These are phyloP conservation scores for Chionomys nivalis DNA, from an alignment of 2,113 vertebrate species.

Conservation along the genomic window DNA sequence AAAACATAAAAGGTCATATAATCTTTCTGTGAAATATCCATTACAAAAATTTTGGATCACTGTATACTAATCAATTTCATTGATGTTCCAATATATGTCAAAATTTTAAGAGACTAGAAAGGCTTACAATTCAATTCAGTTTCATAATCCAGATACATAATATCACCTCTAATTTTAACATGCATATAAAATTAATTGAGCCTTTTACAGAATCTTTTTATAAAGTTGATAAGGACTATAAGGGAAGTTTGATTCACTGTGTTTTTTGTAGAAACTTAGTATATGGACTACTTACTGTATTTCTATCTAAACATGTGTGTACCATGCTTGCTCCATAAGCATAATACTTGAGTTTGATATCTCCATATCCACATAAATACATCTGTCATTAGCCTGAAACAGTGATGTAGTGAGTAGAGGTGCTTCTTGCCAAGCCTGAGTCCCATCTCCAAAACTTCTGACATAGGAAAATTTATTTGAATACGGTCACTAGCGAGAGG, in stretches of 20 bases:
- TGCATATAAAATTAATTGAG: neutral
- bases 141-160: neutral
- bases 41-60: too few relatives aligned
- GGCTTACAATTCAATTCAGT: neutral
- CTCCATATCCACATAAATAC: neutral
- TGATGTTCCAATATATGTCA: neutral
- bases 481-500: too few relatives aligned
- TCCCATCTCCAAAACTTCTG: neutral
- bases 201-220: neutral
- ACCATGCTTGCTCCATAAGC: neutral
- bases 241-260: neutral
- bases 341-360: neutral
- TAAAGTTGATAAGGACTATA: neutral
- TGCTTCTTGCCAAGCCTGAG: neutral
- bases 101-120: neutral
- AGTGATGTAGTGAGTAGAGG: accelerated
- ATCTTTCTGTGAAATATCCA: neutral
- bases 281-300: neutral
- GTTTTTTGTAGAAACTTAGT: neutral
- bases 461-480: too few relatives aligned
- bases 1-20: neutral
- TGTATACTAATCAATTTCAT: neutral
- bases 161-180: neutral
- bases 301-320: neutral
- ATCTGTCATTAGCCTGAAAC: neutral